These are phyloP conservation scores for Caenorhabditis becei DNA, from an alignment of 2,888 invertebrate species.

Conservation along the genomic window DNA sequence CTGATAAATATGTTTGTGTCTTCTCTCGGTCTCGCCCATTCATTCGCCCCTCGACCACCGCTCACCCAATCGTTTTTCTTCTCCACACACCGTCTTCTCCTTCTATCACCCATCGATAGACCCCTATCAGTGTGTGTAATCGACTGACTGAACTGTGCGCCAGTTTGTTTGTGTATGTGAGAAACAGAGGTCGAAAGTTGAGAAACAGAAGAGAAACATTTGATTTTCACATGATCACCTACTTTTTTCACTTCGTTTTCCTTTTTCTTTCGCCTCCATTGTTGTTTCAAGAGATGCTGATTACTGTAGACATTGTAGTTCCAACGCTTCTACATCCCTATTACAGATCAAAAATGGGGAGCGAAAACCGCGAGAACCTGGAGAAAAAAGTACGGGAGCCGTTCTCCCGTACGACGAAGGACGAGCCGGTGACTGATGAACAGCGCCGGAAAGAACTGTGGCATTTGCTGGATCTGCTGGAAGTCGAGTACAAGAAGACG, in stretches of 20 bases:
- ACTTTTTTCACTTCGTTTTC: not conserved
- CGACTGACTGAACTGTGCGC: slow-evolving; percentile 22
- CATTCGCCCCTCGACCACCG: not conserved
- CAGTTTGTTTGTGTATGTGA: slow-evolving; percentile 14
- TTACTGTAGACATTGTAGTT: not conserved
- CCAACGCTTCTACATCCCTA: not conserved
- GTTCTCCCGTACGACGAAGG: slow-evolving; percentile 41
- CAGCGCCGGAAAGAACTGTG: slow-evolving; percentile 44
- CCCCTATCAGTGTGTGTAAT: not conserved
- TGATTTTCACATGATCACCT: slow-evolving; percentile 20
- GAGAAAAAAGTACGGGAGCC: slow-evolving; percentile 45
- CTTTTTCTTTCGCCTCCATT: not conserved
- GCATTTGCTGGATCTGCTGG: slow-evolving; percentile 45
- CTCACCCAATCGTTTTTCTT: slow-evolving; percentile 4
- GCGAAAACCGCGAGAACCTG: slow-evolving; percentile 16
- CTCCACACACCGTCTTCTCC: not conserved
- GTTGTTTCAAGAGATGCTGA: not conserved
- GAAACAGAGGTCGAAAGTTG: slow-evolving; percentile 9
- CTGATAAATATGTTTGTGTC: not conserved
- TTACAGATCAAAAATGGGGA: slow-evolving; percentile 23
- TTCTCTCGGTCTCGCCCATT: not conserved
- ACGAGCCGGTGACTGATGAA: slow-evolving; percentile 35
- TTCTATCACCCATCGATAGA: not conserved
- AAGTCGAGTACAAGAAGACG: slow-evolving; percentile 40
- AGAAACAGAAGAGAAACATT: not conserved